phyloP scores from a whole-genome alignment of 2,113 vertebrate species.

The Bos javanicus region DNA sequence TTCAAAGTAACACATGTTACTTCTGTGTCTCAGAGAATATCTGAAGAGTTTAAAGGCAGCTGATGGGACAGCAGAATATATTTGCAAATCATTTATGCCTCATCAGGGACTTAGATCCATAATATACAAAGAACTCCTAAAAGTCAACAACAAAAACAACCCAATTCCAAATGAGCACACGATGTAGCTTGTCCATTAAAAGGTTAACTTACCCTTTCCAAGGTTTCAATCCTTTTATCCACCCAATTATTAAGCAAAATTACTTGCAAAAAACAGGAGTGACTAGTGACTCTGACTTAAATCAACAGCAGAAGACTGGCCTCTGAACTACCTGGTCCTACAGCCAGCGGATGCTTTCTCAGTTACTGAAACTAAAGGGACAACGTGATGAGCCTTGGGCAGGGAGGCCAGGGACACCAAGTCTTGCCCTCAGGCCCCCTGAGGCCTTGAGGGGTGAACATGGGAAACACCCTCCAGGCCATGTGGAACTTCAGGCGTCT shows the following conservation, averaged over 20 bases:
- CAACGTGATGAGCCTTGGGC: background rate
- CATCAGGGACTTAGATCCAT: background rate
- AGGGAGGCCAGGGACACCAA: too few species aligned
- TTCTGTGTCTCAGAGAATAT: background rate
- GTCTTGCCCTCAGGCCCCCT: background rate
- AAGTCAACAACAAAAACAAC: background rate
- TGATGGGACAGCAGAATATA: background rate
- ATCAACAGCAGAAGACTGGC: background rate
- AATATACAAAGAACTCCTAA: background rate
- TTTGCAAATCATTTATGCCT: background rate
- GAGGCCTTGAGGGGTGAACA: background rate
- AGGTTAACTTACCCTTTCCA: background rate
- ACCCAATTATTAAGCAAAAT: background rate
- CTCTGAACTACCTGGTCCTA: background rate
- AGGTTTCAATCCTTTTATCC: background rate
- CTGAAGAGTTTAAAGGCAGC: background rate
- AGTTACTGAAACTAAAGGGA: background rate
- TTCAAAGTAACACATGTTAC: background rate
- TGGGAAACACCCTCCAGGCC: background rate
- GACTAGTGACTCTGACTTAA: background rate
- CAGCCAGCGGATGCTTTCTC: too few species aligned
- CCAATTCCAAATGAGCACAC: background rate
- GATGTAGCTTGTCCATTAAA: background rate
- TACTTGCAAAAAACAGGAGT: background rate
- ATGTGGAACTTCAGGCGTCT: accelerated